A percentile compares a stretch with the other conserved stretches of the same genome.
Conservation (phyloP, 2,113 vertebrate species). For the Burhinus oedicnemus region DNA sequence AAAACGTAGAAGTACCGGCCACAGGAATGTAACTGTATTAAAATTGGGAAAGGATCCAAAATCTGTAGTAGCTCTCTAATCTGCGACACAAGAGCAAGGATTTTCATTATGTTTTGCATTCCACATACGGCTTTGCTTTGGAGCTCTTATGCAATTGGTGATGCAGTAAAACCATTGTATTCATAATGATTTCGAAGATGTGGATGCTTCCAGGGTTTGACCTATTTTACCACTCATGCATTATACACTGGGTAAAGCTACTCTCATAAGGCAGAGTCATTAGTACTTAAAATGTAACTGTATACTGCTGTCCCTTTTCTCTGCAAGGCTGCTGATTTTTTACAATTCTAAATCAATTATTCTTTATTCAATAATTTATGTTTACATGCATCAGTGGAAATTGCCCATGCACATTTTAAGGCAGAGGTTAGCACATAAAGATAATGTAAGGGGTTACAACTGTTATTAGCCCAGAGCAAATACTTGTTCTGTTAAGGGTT, state of each 20-base stretch:
- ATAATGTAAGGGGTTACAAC: background rate
- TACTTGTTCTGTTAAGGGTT: background rate
- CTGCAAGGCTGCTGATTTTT: conserved; percentile 57
- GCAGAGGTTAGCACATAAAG: background rate
- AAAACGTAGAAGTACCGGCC: background rate
- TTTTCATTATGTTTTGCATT: conserved; percentile 66
- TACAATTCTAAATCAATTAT: conserved; percentile 42
- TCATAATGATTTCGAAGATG: conserved; percentile 74
- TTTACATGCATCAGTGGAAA: conserved; percentile 16
- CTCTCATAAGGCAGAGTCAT: conserved; percentile 51
- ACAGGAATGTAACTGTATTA: conserved; percentile 19
- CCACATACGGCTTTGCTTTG: conserved; percentile 57
- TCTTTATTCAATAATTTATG: conserved; percentile 29
- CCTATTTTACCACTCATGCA: conserved; percentile 69
- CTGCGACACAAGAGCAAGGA: conserved; percentile 33
- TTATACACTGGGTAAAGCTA: conserved; percentile 62
- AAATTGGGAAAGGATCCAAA: conserved; percentile 40
- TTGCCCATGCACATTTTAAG: background rate
- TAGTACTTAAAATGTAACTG: conserved; percentile 51
- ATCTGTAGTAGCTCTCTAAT: conserved; percentile 3
- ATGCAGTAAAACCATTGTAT: conserved; percentile 67
- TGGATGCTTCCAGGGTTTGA: conserved; percentile 65
- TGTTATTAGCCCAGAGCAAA: background rate
- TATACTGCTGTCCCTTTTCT: conserved; percentile 34
- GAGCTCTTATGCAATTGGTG: conserved; percentile 67